phyloP scores from a whole-genome alignment of 2,888 invertebrate genomes.

The Orchestes rusci region DNA sequence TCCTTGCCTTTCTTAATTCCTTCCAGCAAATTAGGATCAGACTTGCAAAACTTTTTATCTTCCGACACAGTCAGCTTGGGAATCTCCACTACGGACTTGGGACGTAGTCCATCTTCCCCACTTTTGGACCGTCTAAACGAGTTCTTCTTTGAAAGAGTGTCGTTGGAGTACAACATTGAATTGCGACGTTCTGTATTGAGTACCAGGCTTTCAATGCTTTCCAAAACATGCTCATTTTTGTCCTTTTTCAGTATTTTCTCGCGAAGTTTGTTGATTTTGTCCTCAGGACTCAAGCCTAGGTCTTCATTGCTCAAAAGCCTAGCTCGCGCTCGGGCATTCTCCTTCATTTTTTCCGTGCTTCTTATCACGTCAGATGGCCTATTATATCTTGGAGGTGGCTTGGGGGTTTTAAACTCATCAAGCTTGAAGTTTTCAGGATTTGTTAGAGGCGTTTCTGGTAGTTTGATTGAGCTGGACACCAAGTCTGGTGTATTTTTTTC shows the following conservation, averaged over 20 bases:
- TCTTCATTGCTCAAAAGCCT: conserved; percentile 67
- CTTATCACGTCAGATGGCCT: conserved; percentile 42
- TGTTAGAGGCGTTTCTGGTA: conserved; percentile 31
- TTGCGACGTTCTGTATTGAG: conserved; percentile 36
- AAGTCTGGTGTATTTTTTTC: conserved; percentile 36
- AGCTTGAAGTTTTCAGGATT: conserved; percentile 40
- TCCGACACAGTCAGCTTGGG: conserved; percentile 18
- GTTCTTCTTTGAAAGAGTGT: conserved; percentile 37
- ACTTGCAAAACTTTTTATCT: conserved; percentile 36
- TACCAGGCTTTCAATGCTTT: conserved; percentile 34
- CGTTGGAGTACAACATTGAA: conserved; percentile 38
- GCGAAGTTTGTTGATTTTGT: conserved; percentile 52
- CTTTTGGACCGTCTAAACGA: conserved; percentile 38
- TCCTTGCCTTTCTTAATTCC: conserved; percentile 51
- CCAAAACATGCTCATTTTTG: conserved; percentile 31
- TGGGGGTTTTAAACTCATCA: conserved; percentile 46
- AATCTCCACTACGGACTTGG: conserved; percentile 38
- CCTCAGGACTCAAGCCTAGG: conserved; percentile 63
- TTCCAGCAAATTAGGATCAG: conserved; percentile 41
- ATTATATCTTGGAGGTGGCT: conserved; percentile 47
- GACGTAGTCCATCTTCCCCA: conserved; percentile 28
- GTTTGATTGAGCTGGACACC: conserved; percentile 30
- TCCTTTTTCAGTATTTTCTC: conserved; percentile 37
- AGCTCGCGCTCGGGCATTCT: conserved; percentile 54
- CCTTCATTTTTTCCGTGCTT: conserved; percentile 54